Base-by-base conservation (phyloP, 2,888 invertebrate genomes). In the Tholera decimalis region DNA sequence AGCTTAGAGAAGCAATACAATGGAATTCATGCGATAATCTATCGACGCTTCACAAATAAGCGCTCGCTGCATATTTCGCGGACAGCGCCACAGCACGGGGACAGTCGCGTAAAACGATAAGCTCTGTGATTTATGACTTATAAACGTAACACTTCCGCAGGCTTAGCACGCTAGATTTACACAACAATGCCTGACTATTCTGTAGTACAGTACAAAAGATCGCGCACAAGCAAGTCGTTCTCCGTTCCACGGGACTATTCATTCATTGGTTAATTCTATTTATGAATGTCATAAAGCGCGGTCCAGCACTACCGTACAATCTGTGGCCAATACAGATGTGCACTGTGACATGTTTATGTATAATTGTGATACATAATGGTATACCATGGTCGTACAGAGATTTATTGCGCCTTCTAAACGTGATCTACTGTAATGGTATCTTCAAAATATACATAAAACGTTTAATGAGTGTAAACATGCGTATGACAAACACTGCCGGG, bases 91-190 rank as follows among this genome's bases (percentile, higher is more conserved):
- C 84, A 83, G 79, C 84, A 80, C 71, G 66, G 63, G 76, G 51
- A 76, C 78, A 70, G 89, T 86, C 88, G 88, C 86, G 86, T 87
- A 85, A 86, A 87, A 88, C 90, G 93, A 93, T 93, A 93, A 93
- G 92, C 91, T 85, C 72, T 77, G 88, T 93, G 93, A 93, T 93
- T 93, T 93, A 93, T 90, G 91, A 88, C 87, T 88, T 91, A 91
- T 91, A 91, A 93, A 91, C 89, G 89, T 89, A 89, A 90, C 88
- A 92, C 89, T 93, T 93, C 92, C 91, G 90, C 90, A 87, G 86
- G 88, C 87, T 89, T 83, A 85, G 83, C 65, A 47, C 67, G 73
- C 76, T 76, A 88, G 91, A 89, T 91, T 91, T 90, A 88, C 87
- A 80, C 76, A 82, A 76, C 80, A 82, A 79, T 77, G 69, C 66